Evolutionary conservation across 2,113 vertebrate genomes (phyloP), one percentile per base, ranked within the genome.

Genomic region (Oryzias woworae): DNA sequence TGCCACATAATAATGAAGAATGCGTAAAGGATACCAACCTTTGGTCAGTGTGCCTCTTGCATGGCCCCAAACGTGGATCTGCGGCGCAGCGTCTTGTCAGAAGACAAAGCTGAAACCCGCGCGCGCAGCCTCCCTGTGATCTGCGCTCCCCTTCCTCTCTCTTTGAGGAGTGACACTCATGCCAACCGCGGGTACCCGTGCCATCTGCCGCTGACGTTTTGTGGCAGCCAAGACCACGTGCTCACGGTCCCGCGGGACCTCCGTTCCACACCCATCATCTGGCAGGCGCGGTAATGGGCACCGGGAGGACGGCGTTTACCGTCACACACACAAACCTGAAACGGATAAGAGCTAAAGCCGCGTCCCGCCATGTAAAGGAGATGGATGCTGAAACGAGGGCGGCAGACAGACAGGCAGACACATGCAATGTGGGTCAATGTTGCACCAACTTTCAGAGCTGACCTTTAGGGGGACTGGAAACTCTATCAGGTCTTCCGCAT

Each of bases 181-280:
- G 96, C 97, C 96, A 98, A 93, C 95, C 94, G 94, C 95, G 95
- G 96, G 95, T 99, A 97, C 96, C 95, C 95, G 94, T 98, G 95
- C 97, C 97, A 99, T 98, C 96, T 99, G 97, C 96, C 95, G 94
- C 95, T 98, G 96, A 98, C 95, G 95, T 98, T 95, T 96, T 90
- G 88, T 95, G 96, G 94, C 95, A 95, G 94, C 92, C 91, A 92
- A 91, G 94, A 94, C 94, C 97, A 98, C 94, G 94, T 98, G 97
- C 89, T 84, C 90, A 85, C 85, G 75, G 92, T 96, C 96, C 94
- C 96, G 65, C 84, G 96, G 94, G 96, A 97, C 94, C 93, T 94
- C 94, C 93, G 92, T 94, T 94, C 94, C 94, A 90, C 89, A 94
- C 93, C 94, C 92, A 95, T 98, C 96, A 96, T 98, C 96, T 98